These are phyloP conservation scores for Corydoras maculifer DNA, from an alignment of 2,113 vertebrate species.

Conservation along the genomic window DNA sequence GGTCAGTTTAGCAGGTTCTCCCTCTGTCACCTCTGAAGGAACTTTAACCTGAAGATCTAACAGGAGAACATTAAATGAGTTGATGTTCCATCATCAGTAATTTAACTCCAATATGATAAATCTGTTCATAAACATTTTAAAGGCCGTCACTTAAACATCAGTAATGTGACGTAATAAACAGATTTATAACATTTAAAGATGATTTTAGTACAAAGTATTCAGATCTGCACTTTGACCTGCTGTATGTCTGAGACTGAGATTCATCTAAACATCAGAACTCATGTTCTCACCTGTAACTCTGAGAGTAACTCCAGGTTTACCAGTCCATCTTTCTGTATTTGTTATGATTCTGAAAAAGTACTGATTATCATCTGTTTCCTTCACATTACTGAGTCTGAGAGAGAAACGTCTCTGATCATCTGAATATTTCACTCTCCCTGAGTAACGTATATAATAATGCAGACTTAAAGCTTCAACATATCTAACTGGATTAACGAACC, in stretches of 20 bases:
- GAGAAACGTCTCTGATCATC: constrained; percentile 6
- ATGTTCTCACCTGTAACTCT: constrained; percentile 1
- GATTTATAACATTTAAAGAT: too few relatives aligned
- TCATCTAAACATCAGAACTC: neutral
- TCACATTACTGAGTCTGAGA: constrained; percentile 22
- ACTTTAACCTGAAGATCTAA: constrained; percentile 23
- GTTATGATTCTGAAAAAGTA: constrained; percentile 3
- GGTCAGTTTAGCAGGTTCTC: constrained; percentile 17
- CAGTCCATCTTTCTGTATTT: neutral
- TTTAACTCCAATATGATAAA: too few relatives aligned
- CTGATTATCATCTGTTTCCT: neutral
- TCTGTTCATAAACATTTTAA: too few relatives aligned
- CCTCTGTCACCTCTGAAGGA: constrained; percentile 4
- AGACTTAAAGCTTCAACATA: neutral
- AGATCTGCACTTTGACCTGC: too few relatives aligned
- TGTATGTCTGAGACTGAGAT: neutral
- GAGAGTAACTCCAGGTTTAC: neutral
- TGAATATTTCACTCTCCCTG: constrained; percentile 3
- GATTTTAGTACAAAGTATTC: too few relatives aligned
- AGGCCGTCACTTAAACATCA: too few relatives aligned
- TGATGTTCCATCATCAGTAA: neutral
- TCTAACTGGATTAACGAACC: neutral
- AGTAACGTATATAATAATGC: neutral
- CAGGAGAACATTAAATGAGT: neutral
- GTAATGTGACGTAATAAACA: too few relatives aligned